These are phyloP conservation scores for Xiphias gladius DNA, from an alignment of 2,113 vertebrate genomes.

Conservation along the genomic window DNA sequence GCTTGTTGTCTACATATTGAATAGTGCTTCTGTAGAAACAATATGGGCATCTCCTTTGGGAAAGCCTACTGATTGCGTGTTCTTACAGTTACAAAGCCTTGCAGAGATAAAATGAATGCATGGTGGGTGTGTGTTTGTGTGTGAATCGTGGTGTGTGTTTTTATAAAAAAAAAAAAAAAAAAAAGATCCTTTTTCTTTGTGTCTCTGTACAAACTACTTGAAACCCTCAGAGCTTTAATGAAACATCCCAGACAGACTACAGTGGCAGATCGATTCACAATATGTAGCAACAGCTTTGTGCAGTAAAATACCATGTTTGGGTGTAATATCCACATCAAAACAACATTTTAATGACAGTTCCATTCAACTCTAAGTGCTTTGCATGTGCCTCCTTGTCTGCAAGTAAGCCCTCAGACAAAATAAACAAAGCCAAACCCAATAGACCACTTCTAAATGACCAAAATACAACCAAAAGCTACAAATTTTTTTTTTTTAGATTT, in stretches of 20 bases:
- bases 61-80: slow-evolving; percentile 66
- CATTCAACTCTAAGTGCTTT: slow-evolving; percentile 59
- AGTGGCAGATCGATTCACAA: slow-evolving; percentile 63
- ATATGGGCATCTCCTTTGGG: slow-evolving; percentile 65
- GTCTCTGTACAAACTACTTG: slow-evolving; percentile 83
- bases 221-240: slow-evolving; percentile 87
- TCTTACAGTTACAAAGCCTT: slow-evolving; percentile 76
- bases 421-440: slow-evolving; percentile 73
- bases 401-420: slow-evolving; percentile 62
- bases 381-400: slow-evolving; percentile 75
- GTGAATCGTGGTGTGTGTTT: slow-evolving; percentile 36
- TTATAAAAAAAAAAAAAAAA: slow-evolving; percentile 42
- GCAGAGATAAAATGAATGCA: slow-evolving; percentile 72
- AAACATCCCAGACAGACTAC: slow-evolving; percentile 73
- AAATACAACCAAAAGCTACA: slow-evolving; percentile 83
- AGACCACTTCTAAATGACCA: slow-evolving; percentile 77
- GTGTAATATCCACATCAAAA: slow-evolving; percentile 43
- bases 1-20: slow-evolving; percentile 78
- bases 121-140: slow-evolving; percentile 49
- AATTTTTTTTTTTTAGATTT: slow-evolving; percentile 54
- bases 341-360: slow-evolving; percentile 60
- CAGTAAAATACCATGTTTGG: slow-evolving; percentile 43
- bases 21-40: slow-evolving; percentile 70
- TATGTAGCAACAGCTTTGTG: slow-evolving; percentile 66
- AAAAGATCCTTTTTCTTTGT: slow-evolving; percentile 40